Percentiles rank a stretch among this genome's conserved stretches.
Evolutionary conservation across 2,797 vertebrate genomes (phyloP).

Genomic region (Perodicticus potto): DNA sequence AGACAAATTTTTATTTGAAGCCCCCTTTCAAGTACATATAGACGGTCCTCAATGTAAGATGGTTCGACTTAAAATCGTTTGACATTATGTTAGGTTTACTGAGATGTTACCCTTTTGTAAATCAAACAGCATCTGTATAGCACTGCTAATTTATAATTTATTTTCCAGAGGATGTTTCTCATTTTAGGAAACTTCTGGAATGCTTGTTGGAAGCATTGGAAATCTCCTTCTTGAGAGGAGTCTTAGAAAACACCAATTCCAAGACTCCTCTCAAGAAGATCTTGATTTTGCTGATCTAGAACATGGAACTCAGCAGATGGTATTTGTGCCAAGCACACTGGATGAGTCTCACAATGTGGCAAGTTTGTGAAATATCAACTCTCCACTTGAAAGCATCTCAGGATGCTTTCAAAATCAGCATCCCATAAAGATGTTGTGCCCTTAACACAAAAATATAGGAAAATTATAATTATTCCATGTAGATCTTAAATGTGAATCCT

Average conservation of each 20-base stretch:
- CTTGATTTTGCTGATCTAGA: constrained; percentile 2
- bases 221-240: too few species aligned
- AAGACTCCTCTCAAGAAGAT: neutral
- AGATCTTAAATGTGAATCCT: neutral
- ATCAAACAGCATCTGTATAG: neutral
- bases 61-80: neutral
- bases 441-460: constrained; percentile 18
- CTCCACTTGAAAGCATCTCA: neutral
- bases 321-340: neutral
- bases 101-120: neutral
- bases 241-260: constrained; percentile 26
- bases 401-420: neutral
- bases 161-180: constrained; percentile 1
- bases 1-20: neutral
- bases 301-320: neutral
- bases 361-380: neutral
- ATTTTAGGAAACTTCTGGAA: constrained; percentile 40
- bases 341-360: neutral
- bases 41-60: neutral
- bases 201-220: too few species aligned
- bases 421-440: neutral
- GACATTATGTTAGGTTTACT: neutral
- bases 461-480: neutral
- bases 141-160: neutral
- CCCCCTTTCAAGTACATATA: neutral